Percentiles rank a stretch among this genome's conserved stretches.
These are phyloP conservation scores for Zapus hudsonius DNA, from an alignment of 2,113 vertebrate genomes.

Conservation along the genomic window DNA sequence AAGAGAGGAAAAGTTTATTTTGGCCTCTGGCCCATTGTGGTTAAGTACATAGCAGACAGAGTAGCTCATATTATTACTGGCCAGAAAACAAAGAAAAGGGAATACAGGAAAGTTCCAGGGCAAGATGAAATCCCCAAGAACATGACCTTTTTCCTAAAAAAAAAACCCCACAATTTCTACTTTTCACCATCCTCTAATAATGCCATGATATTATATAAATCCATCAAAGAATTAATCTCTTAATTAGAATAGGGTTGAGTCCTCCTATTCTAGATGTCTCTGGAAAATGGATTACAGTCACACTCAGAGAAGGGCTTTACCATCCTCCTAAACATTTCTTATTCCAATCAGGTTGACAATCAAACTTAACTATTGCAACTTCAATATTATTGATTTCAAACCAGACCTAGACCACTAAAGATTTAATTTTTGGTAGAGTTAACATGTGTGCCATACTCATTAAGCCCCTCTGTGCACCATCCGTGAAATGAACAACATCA, in stretches of 20 bases:
- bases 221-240: not conserved
- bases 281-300: not conserved
- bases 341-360: not conserved
- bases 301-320: not conserved
- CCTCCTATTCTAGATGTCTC: not conserved
- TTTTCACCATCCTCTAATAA: not conserved
- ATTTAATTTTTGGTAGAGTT: conserved; percentile 27
- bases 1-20: not conserved
- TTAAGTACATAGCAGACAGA: too few relatives aligned
- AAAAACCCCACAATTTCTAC: not conserved
- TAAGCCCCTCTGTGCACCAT: not conserved
- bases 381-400: not conserved
- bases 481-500: conserved; percentile 22
- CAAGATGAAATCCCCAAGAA: not conserved
- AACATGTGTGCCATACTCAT: not conserved
- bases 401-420: not conserved
- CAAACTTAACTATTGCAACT: not conserved
- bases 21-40: not conserved
- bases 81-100: not conserved
- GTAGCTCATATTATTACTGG: not conserved
- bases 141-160: not conserved
- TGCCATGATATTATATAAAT: not conserved
- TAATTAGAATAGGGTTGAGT: not conserved
- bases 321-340: too few relatives aligned
- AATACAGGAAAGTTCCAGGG: not conserved